These are phyloP conservation scores for Theristicus caerulescens DNA, from an alignment of 2,113 vertebrate genomes.

Conservation along the genomic window DNA sequence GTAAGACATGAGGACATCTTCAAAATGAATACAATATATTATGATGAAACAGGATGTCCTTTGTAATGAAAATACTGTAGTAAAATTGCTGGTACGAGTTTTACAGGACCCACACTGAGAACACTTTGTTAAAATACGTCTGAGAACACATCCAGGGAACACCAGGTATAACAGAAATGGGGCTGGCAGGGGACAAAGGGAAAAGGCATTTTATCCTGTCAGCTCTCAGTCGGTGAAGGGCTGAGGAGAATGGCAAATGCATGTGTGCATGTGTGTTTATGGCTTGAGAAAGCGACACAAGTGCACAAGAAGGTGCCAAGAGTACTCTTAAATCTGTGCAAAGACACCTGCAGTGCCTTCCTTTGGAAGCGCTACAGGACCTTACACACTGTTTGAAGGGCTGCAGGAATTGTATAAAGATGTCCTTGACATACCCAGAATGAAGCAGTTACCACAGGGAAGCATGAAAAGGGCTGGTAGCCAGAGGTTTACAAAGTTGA, in stretches of 20 bases:
- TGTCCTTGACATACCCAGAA: constrained; percentile 15
- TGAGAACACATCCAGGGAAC: constrained; percentile 16
- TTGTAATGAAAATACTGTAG: constrained; percentile 49
- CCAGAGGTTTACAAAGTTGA: background rate
- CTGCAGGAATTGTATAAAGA: constrained; percentile 12
- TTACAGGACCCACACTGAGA: constrained; percentile 41
- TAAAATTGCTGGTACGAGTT: constrained; percentile 28
- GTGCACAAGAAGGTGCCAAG: background rate
- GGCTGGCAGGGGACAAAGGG: background rate
- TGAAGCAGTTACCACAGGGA: background rate
- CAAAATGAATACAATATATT: constrained; percentile 53
- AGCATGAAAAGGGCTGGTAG: background rate
- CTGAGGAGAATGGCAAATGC: background rate
- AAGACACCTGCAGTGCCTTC: constrained; percentile 31
- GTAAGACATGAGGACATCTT: constrained; percentile 54
- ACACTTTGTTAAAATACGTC: background rate
- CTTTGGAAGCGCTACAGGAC: background rate
- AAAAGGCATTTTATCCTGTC: background rate
- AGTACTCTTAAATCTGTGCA: constrained; percentile 5
- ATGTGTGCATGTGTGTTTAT: background rate
- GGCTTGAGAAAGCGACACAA: background rate
- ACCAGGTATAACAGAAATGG: background rate
- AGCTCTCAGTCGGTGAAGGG: background rate
- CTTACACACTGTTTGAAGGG: constrained; percentile 12
- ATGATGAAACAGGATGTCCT: constrained; percentile 47